phyloP scores from a whole-genome alignment of 2,888 invertebrate species.

The Chrysolina americana region DNA sequence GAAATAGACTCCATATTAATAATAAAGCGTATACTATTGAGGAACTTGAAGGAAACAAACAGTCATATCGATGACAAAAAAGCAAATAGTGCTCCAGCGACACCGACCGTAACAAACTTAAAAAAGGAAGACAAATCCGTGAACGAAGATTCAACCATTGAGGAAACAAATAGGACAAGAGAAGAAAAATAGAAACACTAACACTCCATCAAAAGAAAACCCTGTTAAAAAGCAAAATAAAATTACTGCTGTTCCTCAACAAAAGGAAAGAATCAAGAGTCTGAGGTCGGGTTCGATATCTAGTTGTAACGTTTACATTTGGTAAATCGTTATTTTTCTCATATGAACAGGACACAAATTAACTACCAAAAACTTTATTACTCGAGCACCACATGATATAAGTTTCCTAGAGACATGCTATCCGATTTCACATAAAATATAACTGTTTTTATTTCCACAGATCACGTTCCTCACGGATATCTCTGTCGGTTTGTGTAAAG shows the following conservation, averaged over 20 bases:
- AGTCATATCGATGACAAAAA: not conserved
- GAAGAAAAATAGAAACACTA: too few species aligned
- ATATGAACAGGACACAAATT: too few species aligned
- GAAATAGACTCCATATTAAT: slow-evolving; percentile 15
- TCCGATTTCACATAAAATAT: too few species aligned
- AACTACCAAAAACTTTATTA: too few species aligned
- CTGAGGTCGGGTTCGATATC: slow-evolving; percentile 11
- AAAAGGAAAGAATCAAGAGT: slow-evolving; percentile 9
- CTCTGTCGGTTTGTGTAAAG: too few species aligned
- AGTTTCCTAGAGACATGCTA: too few species aligned
- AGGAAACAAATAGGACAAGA: not conserved
- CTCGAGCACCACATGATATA: too few species aligned
- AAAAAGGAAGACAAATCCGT: not conserved
- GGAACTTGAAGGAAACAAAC: slow-evolving; percentile 8
- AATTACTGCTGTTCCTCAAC: slow-evolving; percentile 12
- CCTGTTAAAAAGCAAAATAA: not conserved
- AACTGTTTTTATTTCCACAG: too few species aligned
- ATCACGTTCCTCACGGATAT: too few species aligned
- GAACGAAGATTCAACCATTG: not conserved
- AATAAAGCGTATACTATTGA: not conserved
- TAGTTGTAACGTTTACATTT: not conserved
- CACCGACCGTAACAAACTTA: not conserved
- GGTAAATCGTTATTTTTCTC: too few species aligned
- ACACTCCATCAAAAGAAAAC: not conserved
- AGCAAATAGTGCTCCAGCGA: slow-evolving; percentile 17